Evolutionary conservation across 2,888 invertebrate genomes (phyloP), one percentile per base, ranked within the genome.

Genomic region (Blastobasis adustella): DNA sequence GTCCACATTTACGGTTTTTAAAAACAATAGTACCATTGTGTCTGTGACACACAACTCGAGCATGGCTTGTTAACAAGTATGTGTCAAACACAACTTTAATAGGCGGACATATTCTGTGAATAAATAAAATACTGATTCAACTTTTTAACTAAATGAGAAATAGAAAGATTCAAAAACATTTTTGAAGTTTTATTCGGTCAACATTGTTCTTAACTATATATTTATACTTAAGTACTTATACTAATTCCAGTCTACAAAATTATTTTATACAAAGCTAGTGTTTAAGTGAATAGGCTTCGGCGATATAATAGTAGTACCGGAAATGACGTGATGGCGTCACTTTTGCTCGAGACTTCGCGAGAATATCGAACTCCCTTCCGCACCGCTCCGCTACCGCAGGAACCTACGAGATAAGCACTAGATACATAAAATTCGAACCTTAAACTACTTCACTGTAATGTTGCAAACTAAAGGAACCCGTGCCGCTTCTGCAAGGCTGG

Each of bases 401-500:
- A 23, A 23, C 23, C 2, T 23, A 23, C 23, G 1, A 23, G 23
- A 23, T 23, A 23, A 23, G 1, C 23, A 23, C 23, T 23, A 23
- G 23, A 23, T 3, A 23, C 23, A 23, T 23, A 40, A 37, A 54
- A 54, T 52, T 45, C 50, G 61, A 10, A 47, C 50, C 51, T 51
- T 56, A 66, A 37, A 73, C 62, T 53, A 67, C 49, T 61, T 79
- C 70, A 55, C 66, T 79, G 52, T 60, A 69, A 61, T 79, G 81
- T 56, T 82, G 82, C 51, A 88, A 73, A 51, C 71, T 73, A 57
- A 96, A 96, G 0, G 91, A 79, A 0, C 98, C 98, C 0, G 98
- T 98, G 1, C 98, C 98, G 48, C 90, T 91, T 55, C 90, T 90
- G 50, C 95, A 93, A 0, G 95, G 94, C 67, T 94, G 93, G 0